Evolutionary conservation across 2,797 vertebrate genomes (phyloP).

Genomic region (Notamacropus eugenii): DNA sequence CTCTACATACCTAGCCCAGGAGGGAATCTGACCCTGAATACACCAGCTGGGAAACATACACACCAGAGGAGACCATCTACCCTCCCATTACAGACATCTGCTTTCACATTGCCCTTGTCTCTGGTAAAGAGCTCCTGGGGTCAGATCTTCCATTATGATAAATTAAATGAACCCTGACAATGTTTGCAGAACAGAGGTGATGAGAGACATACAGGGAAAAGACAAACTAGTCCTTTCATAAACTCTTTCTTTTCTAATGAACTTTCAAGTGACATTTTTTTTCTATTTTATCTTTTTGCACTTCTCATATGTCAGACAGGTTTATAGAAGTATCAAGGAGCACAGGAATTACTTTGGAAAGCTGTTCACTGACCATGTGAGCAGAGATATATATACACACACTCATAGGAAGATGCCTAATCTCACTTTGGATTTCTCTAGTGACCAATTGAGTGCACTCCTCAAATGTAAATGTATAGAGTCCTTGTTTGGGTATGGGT

Average conservation of each 20-base stretch:
- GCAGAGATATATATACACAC: neutral
- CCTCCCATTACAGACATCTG: neutral
- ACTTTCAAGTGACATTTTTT: neutral
- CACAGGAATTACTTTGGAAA: neutral
- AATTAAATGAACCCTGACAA: neutral
- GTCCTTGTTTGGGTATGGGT: neutral
- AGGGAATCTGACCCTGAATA: neutral
- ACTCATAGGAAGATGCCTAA: neutral
- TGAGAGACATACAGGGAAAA: neutral
- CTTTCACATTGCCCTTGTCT: neutral
- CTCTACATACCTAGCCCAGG: neutral
- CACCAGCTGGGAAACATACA: neutral
- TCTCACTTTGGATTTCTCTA: neutral
- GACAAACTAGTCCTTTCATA: neutral
- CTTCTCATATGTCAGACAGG: conserved; percentile 4
- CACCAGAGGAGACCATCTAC: neutral
- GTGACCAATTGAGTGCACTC: neutral
- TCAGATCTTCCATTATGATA: neutral
- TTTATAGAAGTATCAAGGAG: conserved; percentile 23
- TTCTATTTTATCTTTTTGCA: conserved; percentile 12
- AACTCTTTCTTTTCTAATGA: neutral
- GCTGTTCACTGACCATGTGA: neutral
- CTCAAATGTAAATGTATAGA: neutral
- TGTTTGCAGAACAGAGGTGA: neutral
- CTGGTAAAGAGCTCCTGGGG: neutral